phyloP scores from a whole-genome alignment of 2,113 vertebrate genomes.

The Motacilla tschutschensis region DNA sequence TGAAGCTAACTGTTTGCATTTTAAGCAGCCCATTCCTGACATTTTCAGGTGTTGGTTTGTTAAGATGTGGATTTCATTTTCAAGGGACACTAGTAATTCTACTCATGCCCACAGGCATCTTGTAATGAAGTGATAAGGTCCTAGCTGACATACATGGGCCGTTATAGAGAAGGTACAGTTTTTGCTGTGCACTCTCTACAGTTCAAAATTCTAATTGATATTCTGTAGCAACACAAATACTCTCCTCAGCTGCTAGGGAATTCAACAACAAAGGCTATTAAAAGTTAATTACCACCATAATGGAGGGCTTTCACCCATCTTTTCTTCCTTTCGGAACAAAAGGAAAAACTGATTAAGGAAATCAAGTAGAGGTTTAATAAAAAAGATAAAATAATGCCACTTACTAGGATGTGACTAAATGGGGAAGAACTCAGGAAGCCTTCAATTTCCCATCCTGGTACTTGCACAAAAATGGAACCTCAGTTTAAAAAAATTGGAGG shows the following conservation, averaged over 20 bases:
- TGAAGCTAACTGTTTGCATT: neutral
- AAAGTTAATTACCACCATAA: constrained; percentile 21
- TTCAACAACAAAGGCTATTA: constrained; percentile 27
- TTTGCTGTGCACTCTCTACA: neutral
- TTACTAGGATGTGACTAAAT: neutral
- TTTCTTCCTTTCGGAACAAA: neutral
- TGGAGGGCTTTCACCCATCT: neutral
- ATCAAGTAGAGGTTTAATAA: neutral
- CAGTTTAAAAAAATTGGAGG: neutral
- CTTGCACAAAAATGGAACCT: neutral
- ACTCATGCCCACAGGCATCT: neutral
- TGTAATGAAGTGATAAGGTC: neutral
- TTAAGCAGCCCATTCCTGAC: neutral
- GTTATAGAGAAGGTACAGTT: neutral
- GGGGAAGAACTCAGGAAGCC: neutral
- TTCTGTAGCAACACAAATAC: neutral
- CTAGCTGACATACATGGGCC: neutral
- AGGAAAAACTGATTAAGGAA: neutral
- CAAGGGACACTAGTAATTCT: neutral
- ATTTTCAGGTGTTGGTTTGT: neutral
- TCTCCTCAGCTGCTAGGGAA: neutral
- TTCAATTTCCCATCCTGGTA: neutral
- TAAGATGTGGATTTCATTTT: neutral
- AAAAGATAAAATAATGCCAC: neutral
- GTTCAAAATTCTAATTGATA: constrained; percentile 16